Evolutionary conservation across 2,113 vertebrate genomes (phyloP).

Genomic region (Cyprinodon tularosa): DNA sequence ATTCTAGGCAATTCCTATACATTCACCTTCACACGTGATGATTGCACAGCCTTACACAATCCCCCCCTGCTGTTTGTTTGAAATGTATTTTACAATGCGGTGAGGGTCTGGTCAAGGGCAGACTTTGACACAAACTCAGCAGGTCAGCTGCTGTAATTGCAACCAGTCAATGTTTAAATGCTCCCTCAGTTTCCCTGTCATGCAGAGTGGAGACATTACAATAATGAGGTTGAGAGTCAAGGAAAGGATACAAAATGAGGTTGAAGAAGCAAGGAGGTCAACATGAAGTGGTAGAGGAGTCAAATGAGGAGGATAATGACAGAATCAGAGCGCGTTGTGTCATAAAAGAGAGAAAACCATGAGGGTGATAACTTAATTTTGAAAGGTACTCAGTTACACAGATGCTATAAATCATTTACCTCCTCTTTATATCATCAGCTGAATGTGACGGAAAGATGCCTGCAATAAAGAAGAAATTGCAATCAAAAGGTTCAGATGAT

Average conservation of each 20-base stretch:
- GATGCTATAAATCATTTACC: not conserved
- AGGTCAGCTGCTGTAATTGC: conserved; percentile 63
- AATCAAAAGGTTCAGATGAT: conserved; percentile 9
- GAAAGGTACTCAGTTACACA: not conserved
- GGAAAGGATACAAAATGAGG: conserved; percentile 3
- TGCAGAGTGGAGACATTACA: conserved; percentile 51
- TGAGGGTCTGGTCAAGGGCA: conserved; percentile 57
- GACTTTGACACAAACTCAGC: conserved; percentile 58
- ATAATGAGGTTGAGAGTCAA: conserved; percentile 55
- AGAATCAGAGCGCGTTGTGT: not conserved
- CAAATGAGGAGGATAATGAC: conserved; percentile 31
- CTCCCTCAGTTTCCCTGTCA: conserved; percentile 41
- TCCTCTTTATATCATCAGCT: not conserved
- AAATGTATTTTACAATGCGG: conserved; percentile 25
- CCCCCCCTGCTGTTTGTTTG: conserved; percentile 45
- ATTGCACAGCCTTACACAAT: conserved; percentile 1
- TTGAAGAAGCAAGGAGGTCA: conserved; percentile 19
- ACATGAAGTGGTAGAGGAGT: not conserved
- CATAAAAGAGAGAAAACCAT: not conserved
- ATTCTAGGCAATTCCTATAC: not conserved
- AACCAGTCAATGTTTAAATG: conserved; percentile 62
- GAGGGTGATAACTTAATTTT: not conserved
- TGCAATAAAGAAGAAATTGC: not conserved
- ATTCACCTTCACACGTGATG: conserved; percentile 17
- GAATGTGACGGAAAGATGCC: not conserved